A percentile compares a stretch with the other conserved stretches of the same genome.
phyloP scores from a whole-genome alignment of 2,797 vertebrate genomes.

The Cichlasoma orientale region DNA sequence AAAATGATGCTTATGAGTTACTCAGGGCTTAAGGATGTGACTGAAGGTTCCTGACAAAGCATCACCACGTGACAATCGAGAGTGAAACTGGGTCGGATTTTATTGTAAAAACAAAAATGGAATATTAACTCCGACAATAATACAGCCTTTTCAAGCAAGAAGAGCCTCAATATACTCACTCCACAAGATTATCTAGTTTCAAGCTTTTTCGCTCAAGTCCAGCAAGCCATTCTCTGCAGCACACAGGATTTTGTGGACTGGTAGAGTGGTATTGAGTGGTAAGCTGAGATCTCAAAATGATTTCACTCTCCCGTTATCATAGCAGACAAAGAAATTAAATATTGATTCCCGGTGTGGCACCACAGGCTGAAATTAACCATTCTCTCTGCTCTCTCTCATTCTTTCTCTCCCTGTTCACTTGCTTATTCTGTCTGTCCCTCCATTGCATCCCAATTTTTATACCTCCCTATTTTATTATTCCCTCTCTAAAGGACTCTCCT shows the following conservation, averaged over 20 bases:
- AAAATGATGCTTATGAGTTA: too few relatives aligned
- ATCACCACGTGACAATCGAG: background rate
- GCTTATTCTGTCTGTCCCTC: slow-evolving; percentile 39
- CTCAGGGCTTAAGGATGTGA: too few relatives aligned
- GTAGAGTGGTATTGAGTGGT: slow-evolving; percentile 50
- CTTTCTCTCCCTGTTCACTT: slow-evolving; percentile 34
- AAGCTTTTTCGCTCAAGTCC: slow-evolving; percentile 13
- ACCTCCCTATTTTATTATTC: slow-evolving; percentile 40
- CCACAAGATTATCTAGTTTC: slow-evolving; percentile 14
- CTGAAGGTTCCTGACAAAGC: too few relatives aligned
- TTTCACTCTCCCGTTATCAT: slow-evolving; percentile 76
- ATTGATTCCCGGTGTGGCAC: slow-evolving; percentile 74
- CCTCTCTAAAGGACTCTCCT: slow-evolving; percentile 49
- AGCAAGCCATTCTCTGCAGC: slow-evolving; percentile 16
- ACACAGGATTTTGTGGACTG: slow-evolving; percentile 37
- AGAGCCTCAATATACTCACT: background rate
- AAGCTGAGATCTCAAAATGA: slow-evolving; percentile 70
- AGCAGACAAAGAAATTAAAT: slow-evolving; percentile 82
- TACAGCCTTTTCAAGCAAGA: background rate
- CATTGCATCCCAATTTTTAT: slow-evolving; percentile 12
- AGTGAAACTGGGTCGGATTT: background rate
- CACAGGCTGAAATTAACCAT: slow-evolving; percentile 66
- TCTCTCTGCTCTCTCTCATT: slow-evolving; percentile 50
- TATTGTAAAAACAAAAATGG: slow-evolving; percentile 21
- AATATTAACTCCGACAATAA: background rate